phyloP scores from a whole-genome alignment of 1,140 invertebrate species.

The Nixonia krombeini region DNA sequence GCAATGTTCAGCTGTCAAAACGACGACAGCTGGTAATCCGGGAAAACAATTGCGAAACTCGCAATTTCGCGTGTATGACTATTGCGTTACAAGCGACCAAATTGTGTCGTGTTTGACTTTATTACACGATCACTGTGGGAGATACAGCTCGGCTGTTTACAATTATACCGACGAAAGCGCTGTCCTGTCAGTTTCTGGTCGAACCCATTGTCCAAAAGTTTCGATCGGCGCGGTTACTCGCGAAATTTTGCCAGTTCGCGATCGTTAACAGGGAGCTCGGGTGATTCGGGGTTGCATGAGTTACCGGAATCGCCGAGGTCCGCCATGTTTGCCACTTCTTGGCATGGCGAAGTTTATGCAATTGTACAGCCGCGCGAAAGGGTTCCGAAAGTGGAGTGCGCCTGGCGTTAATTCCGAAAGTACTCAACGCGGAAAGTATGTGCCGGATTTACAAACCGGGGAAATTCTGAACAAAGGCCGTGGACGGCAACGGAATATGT shows the following conservation, averaged over 20 bases:
- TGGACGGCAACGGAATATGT: too few species aligned
- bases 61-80: too few species aligned
- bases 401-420: conserved; percentile 5
- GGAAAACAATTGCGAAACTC: too few species aligned
- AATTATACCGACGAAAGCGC: neutral
- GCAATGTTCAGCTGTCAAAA: too few species aligned
- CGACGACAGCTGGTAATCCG: too few species aligned
- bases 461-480: neutral
- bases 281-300: conserved; percentile 2
- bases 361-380: conserved; percentile 6
- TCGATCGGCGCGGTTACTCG: neutral
- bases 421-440: neutral
- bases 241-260: neutral
- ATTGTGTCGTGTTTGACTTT: too few species aligned
- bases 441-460: conserved; percentile 3
- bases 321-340: conserved; percentile 4
- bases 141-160: too few species aligned
- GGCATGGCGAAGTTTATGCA: conserved; percentile 3
- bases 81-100: too few species aligned
- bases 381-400: neutral
- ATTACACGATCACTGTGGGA: too few species aligned
- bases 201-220: neutral
- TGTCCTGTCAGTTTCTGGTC: neutral
- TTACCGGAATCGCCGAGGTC: neutral
- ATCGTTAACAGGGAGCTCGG: neutral